Evolutionary conservation across 1,140 invertebrate species (phyloP).

Genomic region (Brachionus koreanus): DNA sequence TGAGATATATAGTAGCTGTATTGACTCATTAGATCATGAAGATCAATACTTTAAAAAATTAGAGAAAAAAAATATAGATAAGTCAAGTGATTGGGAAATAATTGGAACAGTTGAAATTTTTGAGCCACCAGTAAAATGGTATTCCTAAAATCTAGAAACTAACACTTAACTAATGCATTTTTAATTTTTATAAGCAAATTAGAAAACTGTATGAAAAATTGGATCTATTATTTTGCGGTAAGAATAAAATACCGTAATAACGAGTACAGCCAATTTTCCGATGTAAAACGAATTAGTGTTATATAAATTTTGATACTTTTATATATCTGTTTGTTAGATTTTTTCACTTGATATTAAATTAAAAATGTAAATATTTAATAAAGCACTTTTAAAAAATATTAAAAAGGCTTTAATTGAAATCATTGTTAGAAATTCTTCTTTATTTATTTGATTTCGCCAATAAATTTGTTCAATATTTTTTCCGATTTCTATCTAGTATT

Average conservation of each 20-base stretch:
- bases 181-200: background rate
- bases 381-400: background rate
- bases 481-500: too few species aligned
- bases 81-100: background rate
- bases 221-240: constrained; percentile 19
- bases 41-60: background rate
- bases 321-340: background rate
- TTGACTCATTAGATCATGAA: background rate
- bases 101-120: background rate
- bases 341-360: background rate
- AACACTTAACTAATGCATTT: background rate
- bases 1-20: background rate
- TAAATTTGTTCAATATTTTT: too few species aligned
- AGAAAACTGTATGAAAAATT: background rate
- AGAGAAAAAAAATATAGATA: background rate
- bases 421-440: too few species aligned
- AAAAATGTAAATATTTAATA: background rate
- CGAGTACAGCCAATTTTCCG: background rate
- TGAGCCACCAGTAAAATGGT: constrained; percentile 31
- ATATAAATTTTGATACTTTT: background rate
- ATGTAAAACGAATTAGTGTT: background rate
- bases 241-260: constrained; percentile 8
- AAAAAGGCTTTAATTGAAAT: too few species aligned
- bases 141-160: background rate
- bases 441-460: too few species aligned